Percentiles rank a stretch among this genome's conserved stretches.
Evolutionary conservation across 2,113 vertebrate genomes (phyloP).

Genomic region (Eurypyga helias): DNA sequence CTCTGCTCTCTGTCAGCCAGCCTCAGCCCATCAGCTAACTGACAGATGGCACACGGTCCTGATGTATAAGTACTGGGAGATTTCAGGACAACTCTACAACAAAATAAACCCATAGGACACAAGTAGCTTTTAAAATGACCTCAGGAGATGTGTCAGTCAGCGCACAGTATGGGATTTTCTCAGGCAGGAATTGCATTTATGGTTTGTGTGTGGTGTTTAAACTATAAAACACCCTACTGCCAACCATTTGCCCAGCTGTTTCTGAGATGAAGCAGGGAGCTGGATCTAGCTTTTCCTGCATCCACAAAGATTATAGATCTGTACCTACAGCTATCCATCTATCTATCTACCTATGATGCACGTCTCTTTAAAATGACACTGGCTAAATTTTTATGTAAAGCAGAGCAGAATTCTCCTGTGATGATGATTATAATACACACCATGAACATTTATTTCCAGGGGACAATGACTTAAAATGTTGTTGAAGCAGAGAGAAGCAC

Average conservation of each 20-base stretch:
- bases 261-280: background rate
- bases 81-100: slow-evolving; percentile 16
- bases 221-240: background rate
- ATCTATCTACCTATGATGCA: background rate
- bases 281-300: background rate
- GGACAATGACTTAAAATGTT: background rate
- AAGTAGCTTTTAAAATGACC: slow-evolving; percentile 39
- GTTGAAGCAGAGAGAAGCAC: background rate
- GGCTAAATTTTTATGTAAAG: background rate
- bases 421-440: background rate
- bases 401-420: background rate
- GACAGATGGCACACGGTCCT: background rate
- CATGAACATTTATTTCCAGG: background rate
- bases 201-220: background rate
- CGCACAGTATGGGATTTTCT: background rate
- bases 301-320: background rate
- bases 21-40: slow-evolving; percentile 15
- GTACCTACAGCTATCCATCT: background rate
- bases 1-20: slow-evolving; percentile 5
- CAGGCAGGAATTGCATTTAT: background rate
- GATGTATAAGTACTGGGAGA: slow-evolving; percentile 4
- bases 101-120: slow-evolving; percentile 39
- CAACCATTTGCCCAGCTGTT: background rate
- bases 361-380: background rate
- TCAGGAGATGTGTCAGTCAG: background rate